Conservation (phyloP, 2,113 vertebrate genomes). For the Ameiurus melas region DNA sequence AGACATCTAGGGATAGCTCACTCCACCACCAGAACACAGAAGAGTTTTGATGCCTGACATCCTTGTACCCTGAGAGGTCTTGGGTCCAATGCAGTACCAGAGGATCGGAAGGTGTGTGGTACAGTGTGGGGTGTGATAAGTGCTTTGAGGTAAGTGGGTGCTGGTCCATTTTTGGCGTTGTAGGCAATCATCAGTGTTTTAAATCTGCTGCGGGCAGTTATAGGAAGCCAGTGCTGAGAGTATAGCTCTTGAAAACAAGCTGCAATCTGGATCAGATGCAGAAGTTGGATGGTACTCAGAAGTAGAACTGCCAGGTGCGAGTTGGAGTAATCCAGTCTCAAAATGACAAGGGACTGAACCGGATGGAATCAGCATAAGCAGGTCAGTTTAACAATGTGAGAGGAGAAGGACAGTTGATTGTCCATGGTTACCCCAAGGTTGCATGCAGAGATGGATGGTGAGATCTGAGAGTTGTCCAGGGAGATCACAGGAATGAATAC, state of each 20-base stretch:
- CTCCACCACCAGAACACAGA: neutral
- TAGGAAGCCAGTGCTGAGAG: neutral
- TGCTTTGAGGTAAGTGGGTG: neutral
- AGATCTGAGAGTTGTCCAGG: neutral
- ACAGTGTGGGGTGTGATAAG: neutral
- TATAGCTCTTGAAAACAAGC: neutral
- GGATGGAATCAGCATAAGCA: neutral
- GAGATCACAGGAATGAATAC: neutral
- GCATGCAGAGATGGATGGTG: neutral
- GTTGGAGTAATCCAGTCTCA: neutral
- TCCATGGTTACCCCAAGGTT: neutral
- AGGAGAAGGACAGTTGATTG: neutral
- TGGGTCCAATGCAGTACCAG: neutral
- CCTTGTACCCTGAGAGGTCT: neutral
- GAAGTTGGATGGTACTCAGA: neutral
- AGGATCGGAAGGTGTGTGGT: neutral
- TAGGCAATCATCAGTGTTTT: neutral
- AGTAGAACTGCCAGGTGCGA: neutral
- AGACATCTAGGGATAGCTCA: too few species aligned
- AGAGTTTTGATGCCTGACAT: neutral
- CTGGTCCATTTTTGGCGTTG: neutral
- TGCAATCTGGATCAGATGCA: neutral
- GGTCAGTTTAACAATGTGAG: neutral
- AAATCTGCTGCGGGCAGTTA: neutral
- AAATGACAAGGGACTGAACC: neutral